Percentiles rank a stretch among this genome's conserved stretches.
Evolutionary conservation across 1,140 invertebrate genomes (phyloP).

Genomic region (Mycetomoellerius zeteki): DNA sequence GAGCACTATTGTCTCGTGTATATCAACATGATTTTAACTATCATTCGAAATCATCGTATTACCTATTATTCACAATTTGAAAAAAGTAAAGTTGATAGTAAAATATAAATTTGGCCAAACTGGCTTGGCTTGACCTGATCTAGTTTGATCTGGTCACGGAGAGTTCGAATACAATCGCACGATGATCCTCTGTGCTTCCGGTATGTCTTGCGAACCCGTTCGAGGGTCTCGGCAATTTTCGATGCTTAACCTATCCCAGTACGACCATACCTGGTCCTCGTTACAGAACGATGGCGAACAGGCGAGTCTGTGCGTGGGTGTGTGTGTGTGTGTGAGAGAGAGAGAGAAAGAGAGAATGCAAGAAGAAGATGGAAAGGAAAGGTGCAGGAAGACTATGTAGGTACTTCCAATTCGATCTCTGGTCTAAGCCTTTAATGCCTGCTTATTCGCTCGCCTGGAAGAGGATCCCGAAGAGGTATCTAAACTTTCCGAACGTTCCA

Average conservation of each 20-base stretch:
- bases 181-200: slow-evolving; percentile 36
- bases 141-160: not conserved
- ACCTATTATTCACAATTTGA: slow-evolving; percentile 24
- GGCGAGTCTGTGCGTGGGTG: not conserved
- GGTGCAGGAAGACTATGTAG: slow-evolving; percentile 60
- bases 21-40: not conserved
- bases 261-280: slow-evolving; percentile 43
- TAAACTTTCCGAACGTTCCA: slow-evolving; percentile 79
- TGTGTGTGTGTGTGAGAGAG: not conserved
- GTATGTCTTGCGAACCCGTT: not conserved
- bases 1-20: slow-evolving; percentile 29
- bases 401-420: slow-evolving; percentile 77
- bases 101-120: not conserved
- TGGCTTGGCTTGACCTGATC: not conserved
- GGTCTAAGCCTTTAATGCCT: slow-evolving; percentile 81
- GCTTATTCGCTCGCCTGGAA: slow-evolving; percentile 77
- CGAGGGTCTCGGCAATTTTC: slow-evolving; percentile 37
- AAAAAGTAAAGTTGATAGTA: slow-evolving; percentile 8
- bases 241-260: slow-evolving; percentile 27
- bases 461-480: slow-evolving; percentile 77
- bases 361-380: slow-evolving; percentile 37
- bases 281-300: slow-evolving; percentile 54
- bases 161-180: slow-evolving; percentile 30
- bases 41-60: slow-evolving; percentile 1
- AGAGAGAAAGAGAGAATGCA: slow-evolving; percentile 1